Evolutionary conservation across 2,113 vertebrate species (phyloP).

Genomic region (Dipodomys stephensi): DNA sequence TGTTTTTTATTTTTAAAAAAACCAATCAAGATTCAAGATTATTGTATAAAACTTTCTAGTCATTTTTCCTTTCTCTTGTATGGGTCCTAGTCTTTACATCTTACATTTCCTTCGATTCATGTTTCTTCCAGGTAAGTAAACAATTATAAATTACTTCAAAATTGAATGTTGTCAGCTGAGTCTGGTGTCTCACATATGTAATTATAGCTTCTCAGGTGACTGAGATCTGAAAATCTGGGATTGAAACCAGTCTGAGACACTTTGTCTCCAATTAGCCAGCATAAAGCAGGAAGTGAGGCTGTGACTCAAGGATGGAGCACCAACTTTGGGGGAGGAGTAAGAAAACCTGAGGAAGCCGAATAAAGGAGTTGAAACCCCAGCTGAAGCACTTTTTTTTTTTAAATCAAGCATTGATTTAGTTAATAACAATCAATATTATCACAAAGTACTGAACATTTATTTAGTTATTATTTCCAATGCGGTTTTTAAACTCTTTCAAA

Average conservation of each 20-base stretch:
- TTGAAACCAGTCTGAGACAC: no score
- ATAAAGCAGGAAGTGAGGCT: no score
- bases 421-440: conserved; percentile 58
- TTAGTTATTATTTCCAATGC: rapidly evolving
- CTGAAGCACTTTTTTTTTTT: not conserved
- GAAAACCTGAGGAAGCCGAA: no score
- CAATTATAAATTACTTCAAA: conserved; percentile 7
- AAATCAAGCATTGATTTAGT: not conserved
- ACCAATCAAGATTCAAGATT: not conserved
- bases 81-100: not conserved
- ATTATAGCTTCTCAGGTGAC: no score
- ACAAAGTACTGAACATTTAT: conserved; percentile 61
- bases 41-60: not conserved
- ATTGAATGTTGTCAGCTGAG: no score
- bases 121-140: conserved; percentile 73
- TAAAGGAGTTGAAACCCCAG: no score
- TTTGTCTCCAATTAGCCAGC: no score
- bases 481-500: conserved; percentile 64
- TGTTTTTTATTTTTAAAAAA: not conserved
- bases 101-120: conserved; percentile 1
- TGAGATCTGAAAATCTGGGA: no score
- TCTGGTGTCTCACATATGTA: no score
- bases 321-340: no score
- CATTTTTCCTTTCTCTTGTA: not conserved
- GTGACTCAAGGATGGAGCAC: no score